A percentile compares a stretch with the other conserved stretches of the same genome.
phyloP scores from a whole-genome alignment of 2,888 invertebrate genomes.

The Chouioia cunea region DNA sequence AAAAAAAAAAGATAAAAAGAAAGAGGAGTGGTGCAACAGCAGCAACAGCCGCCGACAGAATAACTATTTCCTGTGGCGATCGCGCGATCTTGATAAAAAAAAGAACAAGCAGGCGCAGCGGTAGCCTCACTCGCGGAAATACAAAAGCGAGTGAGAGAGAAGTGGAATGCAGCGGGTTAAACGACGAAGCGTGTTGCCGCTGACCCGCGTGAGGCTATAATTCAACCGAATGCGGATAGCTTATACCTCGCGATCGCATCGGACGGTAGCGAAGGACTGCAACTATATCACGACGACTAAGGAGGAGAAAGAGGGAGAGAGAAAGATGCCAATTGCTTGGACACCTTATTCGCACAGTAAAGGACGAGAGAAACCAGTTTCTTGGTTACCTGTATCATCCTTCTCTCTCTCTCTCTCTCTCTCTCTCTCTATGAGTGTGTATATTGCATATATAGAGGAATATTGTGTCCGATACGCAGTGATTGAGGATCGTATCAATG shows the following conservation, averaged over 20 bases:
- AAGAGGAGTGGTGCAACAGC: background rate
- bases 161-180: conserved; percentile 56
- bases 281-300: conserved; percentile 57
- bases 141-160: conserved; percentile 53
- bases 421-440: no score
- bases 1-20: conserved; percentile 6
- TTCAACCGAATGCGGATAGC: conserved; percentile 53
- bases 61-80: conserved; percentile 52
- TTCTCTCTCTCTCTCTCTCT: no score
- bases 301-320: conserved; percentile 20
- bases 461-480: background rate
- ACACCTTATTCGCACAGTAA: conserved; percentile 41
- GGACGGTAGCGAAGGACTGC: conserved; percentile 55
- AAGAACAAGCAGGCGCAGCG: conserved; percentile 26
- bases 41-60: conserved; percentile 26
- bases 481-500: background rate
- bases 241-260: conserved; percentile 53
- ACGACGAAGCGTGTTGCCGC: conserved; percentile 67
- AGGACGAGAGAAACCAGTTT: conserved; percentile 38
- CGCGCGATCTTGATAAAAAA: conserved; percentile 51
- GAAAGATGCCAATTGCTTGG: conserved; percentile 44
- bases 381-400: background rate
- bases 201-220: conserved; percentile 63
- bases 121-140: conserved; percentile 55
- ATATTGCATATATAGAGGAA: background rate